Evolutionary conservation across 2,888 invertebrate species (phyloP).

Genomic region (Cheilosia grossa): DNA sequence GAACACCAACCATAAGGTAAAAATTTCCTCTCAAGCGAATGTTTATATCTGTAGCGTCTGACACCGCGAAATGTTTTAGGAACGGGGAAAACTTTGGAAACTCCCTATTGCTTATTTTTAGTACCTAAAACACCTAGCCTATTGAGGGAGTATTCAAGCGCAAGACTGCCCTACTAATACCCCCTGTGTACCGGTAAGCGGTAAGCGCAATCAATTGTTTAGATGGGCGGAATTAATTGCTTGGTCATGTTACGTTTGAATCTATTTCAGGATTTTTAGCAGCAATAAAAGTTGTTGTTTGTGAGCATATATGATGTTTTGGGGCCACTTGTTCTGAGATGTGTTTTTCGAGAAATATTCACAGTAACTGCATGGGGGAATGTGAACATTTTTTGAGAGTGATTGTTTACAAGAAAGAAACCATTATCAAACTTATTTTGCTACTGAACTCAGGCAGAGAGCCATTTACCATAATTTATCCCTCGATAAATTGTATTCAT

Average conservation of each 20-base stretch:
- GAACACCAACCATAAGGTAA: conserved; percentile 26
- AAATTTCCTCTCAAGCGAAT: conserved; percentile 8
- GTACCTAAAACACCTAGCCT: neutral
- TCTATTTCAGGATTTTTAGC: neutral
- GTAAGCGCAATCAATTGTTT: neutral
- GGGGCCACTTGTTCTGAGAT: too few relatives aligned
- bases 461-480: too few relatives aligned
- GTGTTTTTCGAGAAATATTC: too few relatives aligned
- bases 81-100: neutral
- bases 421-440: too few relatives aligned
- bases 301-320: too few relatives aligned
- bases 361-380: too few relatives aligned
- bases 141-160: neutral
- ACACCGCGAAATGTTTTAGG: neutral
- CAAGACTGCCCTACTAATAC: conserved; percentile 41
- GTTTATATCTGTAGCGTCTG: neutral
- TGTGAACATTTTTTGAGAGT: too few relatives aligned
- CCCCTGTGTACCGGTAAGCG: neutral
- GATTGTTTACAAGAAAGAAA: too few relatives aligned
- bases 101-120: conserved; percentile 20
- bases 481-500: too few relatives aligned
- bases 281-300: neutral
- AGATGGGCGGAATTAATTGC: neutral
- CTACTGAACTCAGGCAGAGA: too few relatives aligned
- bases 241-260: neutral